Conservation (phyloP, 2,797 vertebrate genomes). For the Melanotaenia maccullochi region DNA sequence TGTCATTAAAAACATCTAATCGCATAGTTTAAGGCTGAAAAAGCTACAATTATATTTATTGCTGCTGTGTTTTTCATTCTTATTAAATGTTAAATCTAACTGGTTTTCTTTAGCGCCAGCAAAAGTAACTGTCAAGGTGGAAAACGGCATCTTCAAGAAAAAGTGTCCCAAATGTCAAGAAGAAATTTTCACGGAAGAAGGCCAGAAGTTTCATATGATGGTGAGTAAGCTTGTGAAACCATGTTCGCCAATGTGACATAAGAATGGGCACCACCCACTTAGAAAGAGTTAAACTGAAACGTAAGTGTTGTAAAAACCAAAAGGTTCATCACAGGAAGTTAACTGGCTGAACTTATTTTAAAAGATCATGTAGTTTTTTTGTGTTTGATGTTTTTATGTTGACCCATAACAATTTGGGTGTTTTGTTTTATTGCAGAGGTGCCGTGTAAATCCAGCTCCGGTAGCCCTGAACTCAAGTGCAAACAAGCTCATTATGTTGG, state of each 20-base stretch:
- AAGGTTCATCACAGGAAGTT: no score
- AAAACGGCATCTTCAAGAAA: constrained; percentile 88
- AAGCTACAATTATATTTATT: neutral
- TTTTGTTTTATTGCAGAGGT: constrained; percentile 81
- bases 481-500: constrained; percentile 96
- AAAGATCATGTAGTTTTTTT: no score
- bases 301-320: neutral
- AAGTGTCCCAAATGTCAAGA: constrained; percentile 92
- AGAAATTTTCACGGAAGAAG: constrained; percentile 87
- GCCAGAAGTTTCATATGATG: constrained; percentile 89
- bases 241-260: neutral
- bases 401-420: neutral
- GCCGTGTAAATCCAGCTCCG: constrained; percentile 79
- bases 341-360: no score
- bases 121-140: constrained; percentile 71
- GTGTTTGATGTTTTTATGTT: no score
- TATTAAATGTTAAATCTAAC: constrained; percentile 5
- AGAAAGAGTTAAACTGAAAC: neutral
- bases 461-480: constrained; percentile 48
- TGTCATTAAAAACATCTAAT: neutral
- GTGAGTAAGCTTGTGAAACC: constrained; percentile 75
- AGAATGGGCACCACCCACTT: neutral
- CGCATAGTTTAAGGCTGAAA: neutral
- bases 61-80: neutral
- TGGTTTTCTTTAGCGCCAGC: constrained; percentile 64